These are phyloP conservation scores for Thunnus albacares DNA, from an alignment of 2,797 vertebrate species.

Conservation along the genomic window DNA sequence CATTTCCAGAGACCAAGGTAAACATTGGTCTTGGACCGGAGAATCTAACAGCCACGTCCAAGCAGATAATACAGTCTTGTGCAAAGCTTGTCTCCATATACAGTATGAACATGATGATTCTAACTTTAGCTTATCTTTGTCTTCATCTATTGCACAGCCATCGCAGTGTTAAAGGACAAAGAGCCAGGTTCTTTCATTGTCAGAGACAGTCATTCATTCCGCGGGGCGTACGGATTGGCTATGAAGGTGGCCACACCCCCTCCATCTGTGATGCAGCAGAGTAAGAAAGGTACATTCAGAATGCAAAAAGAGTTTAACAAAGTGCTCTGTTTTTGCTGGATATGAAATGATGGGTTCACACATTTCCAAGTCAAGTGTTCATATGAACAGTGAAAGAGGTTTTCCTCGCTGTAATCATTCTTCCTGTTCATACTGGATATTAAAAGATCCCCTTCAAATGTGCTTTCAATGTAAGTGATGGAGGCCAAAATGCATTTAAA, in stretches of 20 bases:
- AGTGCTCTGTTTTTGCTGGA: not conserved
- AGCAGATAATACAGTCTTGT: slow-evolving; percentile 43
- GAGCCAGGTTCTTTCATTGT: slow-evolving; percentile 95
- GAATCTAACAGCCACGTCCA: slow-evolving; percentile 18
- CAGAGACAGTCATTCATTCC: slow-evolving; percentile 96
- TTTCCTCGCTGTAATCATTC: no score
- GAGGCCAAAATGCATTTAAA: no score
- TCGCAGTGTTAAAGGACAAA: slow-evolving; percentile 93
- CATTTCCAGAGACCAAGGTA: slow-evolving; percentile 98
- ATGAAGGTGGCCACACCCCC: slow-evolving; percentile 97
- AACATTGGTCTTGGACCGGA: slow-evolving; percentile 63
- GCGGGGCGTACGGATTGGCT: slow-evolving; percentile 95
- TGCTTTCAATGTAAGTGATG: no score
- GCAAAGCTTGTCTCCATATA: slow-evolving; percentile 34
- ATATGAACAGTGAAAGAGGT: no score
- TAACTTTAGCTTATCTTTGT: slow-evolving; percentile 54
- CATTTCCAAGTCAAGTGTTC: no score
- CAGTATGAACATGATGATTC: slow-evolving; percentile 27
- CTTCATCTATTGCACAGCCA: slow-evolving; percentile 84
- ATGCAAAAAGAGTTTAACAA: not conserved
- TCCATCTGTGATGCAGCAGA: slow-evolving; percentile 91
- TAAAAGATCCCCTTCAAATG: no score
- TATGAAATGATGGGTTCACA: no score
- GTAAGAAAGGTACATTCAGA: slow-evolving; percentile 90
- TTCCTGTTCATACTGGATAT: no score